A percentile compares a stretch with the other conserved stretches of the same genome.
phyloP scores from a whole-genome alignment of 1,140 invertebrate species.

The Penaeus chinensis region DNA sequence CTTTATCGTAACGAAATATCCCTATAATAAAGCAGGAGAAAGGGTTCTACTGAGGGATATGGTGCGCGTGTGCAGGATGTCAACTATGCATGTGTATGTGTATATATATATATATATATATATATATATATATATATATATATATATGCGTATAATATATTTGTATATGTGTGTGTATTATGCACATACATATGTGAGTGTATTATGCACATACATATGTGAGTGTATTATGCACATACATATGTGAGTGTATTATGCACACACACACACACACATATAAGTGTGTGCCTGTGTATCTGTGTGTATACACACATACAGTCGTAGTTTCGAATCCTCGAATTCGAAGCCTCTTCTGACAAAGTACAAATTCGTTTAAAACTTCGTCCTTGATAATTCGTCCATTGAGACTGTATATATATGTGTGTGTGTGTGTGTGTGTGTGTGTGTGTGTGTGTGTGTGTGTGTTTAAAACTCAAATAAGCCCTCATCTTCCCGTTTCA shows the following conservation, averaged over 20 bases:
- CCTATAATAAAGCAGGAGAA: too few species aligned
- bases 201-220: not conserved
- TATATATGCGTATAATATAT: constrained; percentile 17
- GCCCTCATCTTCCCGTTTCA: too few species aligned
- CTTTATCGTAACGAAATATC: too few species aligned
- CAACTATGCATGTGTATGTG: not conserved
- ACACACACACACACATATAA: not conserved
- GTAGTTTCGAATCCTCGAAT: not conserved
- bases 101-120: constrained; percentile 12
- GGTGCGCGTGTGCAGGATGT: not conserved
- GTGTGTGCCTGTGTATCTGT: not conserved
- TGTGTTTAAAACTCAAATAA: too few species aligned
- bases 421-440: not conserved
- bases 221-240: not conserved
- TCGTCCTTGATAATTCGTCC: too few species aligned
- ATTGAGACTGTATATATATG: not conserved
- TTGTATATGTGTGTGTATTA: not conserved
- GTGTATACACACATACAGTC: not conserved
- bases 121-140: constrained; percentile 12
- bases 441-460: too few species aligned
- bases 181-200: not conserved
- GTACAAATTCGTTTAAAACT: too few species aligned
- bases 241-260: not conserved
- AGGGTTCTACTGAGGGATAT: too few species aligned
- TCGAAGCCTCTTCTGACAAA: too few species aligned